phyloP scores from a whole-genome alignment of 2,797 vertebrate genomes.

The Microctenopoma steveboyesi region DNA sequence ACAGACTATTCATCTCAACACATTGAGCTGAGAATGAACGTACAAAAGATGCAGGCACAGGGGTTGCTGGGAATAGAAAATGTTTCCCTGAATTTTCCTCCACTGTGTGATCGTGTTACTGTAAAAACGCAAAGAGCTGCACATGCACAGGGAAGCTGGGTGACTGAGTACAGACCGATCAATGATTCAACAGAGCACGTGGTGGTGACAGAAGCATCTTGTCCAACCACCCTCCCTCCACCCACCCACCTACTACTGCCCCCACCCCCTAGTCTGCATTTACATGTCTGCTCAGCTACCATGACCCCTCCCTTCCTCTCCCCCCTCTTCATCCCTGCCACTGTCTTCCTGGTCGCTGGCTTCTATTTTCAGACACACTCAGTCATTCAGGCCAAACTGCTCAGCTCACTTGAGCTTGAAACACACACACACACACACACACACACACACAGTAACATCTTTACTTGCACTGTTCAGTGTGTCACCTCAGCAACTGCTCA shows the following conservation, averaged over 20 bases:
- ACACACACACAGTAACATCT: not conserved
- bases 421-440: not conserved
- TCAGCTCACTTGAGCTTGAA: constrained; percentile 38
- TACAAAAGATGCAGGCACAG: too few species aligned
- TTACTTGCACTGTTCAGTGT: not conserved
- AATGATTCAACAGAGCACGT: constrained; percentile 68
- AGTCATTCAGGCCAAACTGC: constrained; percentile 63
- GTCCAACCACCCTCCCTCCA: not conserved
- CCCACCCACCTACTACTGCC: too few species aligned
- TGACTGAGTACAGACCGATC: constrained; percentile 56
- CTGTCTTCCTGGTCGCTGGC: constrained; percentile 24
- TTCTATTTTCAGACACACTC: constrained; percentile 78
- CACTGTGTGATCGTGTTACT: constrained; percentile 5
- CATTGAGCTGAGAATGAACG: too few species aligned
- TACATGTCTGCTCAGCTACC: constrained; percentile 32
- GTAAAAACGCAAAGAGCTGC: constrained; percentile 38
- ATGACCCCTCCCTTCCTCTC: constrained; percentile 8
- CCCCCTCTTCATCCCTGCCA: constrained; percentile 32
- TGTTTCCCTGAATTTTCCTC: too few species aligned
- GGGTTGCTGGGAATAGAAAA: too few species aligned
- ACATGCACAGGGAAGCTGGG: constrained; percentile 26
- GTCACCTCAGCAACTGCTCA: constrained; percentile 5
- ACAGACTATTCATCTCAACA: too few species aligned
- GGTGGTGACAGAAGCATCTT: constrained; percentile 40
- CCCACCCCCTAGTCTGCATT: constrained; percentile 29